phyloP scores from a whole-genome alignment of 2,888 invertebrate species.

The Hololepta plana region DNA sequence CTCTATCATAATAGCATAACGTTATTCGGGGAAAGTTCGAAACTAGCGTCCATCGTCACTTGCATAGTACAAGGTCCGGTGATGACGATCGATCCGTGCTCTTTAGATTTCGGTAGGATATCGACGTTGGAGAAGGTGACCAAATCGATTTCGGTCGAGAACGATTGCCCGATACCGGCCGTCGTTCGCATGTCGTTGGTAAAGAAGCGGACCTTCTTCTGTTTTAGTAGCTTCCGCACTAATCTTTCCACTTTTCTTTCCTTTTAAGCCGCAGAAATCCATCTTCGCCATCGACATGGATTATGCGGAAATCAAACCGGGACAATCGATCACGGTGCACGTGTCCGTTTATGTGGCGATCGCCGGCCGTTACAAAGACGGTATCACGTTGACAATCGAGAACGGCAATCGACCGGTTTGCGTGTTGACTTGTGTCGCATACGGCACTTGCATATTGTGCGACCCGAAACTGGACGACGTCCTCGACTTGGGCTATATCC shows the following conservation, averaged over 20 bases:
- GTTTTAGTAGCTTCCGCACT: background rate
- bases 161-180: slow-evolving; percentile 52
- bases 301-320: slow-evolving; percentile 18
- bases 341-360: slow-evolving; percentile 22
- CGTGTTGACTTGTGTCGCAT: slow-evolving; percentile 38
- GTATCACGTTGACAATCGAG: slow-evolving; percentile 18
- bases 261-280: slow-evolving; percentile 5
- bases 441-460: slow-evolving; percentile 45
- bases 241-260: background rate
- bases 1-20: too few species aligned
- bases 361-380: slow-evolving; percentile 20
- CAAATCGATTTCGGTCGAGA: slow-evolving; percentile 36
- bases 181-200: slow-evolving; percentile 5
- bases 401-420: slow-evolving; percentile 27
- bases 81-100: slow-evolving; percentile 39
- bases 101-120: slow-evolving; percentile 44
- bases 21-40: too few species aligned
- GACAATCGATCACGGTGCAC: slow-evolving; percentile 16
- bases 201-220: background rate
- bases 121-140: slow-evolving; percentile 33
- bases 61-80: slow-evolving; percentile 48
- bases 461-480: slow-evolving; percentile 37
- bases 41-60: too few species aligned
- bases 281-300: slow-evolving; percentile 37
- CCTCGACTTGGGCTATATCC: slow-evolving; percentile 40